A percentile compares a stretch with the other conserved stretches of the same genome.
phyloP scores from a whole-genome alignment of 2,113 vertebrate genomes.

The Herpailurus yagouaroundi region DNA sequence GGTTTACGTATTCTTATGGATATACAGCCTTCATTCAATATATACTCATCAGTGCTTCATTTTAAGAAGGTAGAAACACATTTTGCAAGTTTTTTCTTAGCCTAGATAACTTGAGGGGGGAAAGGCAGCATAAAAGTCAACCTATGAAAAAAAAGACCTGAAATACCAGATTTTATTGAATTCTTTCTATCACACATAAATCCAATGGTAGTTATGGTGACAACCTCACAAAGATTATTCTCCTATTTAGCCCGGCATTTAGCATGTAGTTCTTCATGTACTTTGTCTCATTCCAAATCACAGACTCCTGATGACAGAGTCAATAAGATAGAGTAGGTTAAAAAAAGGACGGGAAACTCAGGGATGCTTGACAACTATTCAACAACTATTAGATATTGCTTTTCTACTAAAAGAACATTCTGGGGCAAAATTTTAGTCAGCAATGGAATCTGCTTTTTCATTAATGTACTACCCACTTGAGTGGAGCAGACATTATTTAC shows the following conservation, averaged over 20 bases:
- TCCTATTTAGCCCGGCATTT: conserved; percentile 28
- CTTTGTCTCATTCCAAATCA: conserved; percentile 35
- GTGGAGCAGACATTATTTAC: not conserved
- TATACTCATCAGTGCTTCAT: not conserved
- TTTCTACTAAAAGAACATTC: not conserved
- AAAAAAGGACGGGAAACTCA: not conserved
- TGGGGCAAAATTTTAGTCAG: conserved; percentile 13
- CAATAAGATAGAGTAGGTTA: not conserved
- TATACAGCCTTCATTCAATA: not conserved
- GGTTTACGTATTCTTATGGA: not conserved
- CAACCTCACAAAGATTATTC: conserved; percentile 15
- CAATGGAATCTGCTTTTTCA: not conserved
- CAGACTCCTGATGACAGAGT: conserved; percentile 14
- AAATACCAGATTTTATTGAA: not conserved
- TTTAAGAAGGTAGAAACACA: not conserved
- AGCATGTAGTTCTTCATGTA: conserved; percentile 30
- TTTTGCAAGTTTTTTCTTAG: conserved; percentile 38
- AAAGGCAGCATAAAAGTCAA: not conserved
- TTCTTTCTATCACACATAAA: conserved; percentile 38
- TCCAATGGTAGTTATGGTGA: not conserved
- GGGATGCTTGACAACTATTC: not conserved
- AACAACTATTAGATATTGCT: not conserved
- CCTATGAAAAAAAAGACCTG: not conserved
- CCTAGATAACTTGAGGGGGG: not conserved
- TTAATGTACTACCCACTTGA: not conserved